phyloP scores from a whole-genome alignment of 2,797 vertebrate species.

The Prionace glauca region DNA sequence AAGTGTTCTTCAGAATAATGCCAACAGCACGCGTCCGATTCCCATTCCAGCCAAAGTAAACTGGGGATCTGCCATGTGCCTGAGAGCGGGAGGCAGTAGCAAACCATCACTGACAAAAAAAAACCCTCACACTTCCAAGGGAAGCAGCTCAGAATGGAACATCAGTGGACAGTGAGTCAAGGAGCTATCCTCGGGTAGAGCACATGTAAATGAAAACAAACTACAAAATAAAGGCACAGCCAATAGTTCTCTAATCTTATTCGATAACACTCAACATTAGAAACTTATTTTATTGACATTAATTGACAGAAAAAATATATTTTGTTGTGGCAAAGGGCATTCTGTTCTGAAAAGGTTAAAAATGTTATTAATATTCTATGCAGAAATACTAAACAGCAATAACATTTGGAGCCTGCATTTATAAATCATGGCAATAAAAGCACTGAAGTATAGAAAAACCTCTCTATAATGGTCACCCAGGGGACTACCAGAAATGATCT shows the following conservation, averaged over 20 bases:
- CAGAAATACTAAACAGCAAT: conserved; percentile 38
- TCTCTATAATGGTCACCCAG: conserved; percentile 29
- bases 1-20: too few relatives aligned
- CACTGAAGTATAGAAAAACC: conserved; percentile 33
- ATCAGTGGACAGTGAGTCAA: background rate
- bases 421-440: conserved; percentile 38
- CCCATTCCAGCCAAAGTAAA: background rate
- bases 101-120: background rate
- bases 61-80: background rate
- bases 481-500: conserved; percentile 38
- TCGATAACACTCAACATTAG: background rate
- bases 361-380: conserved; percentile 38
- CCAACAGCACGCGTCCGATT: background rate
- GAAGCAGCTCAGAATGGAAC: background rate
- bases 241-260: background rate
- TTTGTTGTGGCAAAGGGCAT: conserved; percentile 34
- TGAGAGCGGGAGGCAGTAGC: background rate
- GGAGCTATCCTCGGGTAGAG: background rate
- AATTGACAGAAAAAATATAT: background rate
- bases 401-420: conserved; percentile 33
- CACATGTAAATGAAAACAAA: background rate
- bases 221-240: background rate
- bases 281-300: background rate
- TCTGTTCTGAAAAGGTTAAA: conserved; percentile 35
- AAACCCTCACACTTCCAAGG: background rate